Evolutionary conservation across 2,113 vertebrate species (phyloP).

Genomic region (Pan troglodytes): NHGRI_mPanTro3-v2.1_pri NC_072404.2:24604001-24604500

Average conservation of each 20-base stretch:
- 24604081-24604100: neutral
- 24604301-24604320: neutral
- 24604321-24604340: conserved; percentile 20
- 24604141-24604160: neutral
- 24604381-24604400: neutral
- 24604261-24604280: neutral
- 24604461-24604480: neutral
- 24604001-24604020: neutral
- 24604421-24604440: neutral
- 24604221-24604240: neutral
- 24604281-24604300: neutral
- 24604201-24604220: neutral
- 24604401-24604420: neutral
- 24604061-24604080: neutral
- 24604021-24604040: neutral
- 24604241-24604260: neutral
- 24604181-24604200: neutral
- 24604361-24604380: neutral
- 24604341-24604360: neutral
- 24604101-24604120: neutral
- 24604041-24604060: neutral
- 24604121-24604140: neutral
- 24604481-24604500: neutral
- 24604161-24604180: neutral
- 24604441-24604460: neutral